Evolutionary conservation across 1,140 invertebrate species (phyloP), one percentile per base, ranked within the genome.

Genomic region (Chironomus striatipennis): DNA sequence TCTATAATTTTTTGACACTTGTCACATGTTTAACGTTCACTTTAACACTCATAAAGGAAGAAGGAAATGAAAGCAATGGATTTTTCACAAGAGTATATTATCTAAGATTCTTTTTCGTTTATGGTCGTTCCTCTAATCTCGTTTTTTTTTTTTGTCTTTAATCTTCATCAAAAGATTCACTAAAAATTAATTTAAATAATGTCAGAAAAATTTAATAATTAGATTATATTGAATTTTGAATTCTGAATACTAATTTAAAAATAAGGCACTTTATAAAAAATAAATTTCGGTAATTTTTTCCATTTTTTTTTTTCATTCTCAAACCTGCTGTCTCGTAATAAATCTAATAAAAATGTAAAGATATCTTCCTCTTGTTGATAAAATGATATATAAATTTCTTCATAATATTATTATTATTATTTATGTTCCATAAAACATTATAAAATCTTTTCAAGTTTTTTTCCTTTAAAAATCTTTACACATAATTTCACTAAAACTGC

Each of bases 401-500:
- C 43, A n/a, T 57, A 12, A 57, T n/a, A 57, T 57, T 57, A 15
- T 57, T 57, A n/a, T 57, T 15, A n/a, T n/a, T n/a, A n/a, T n/a
- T 15, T 57, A 15, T 12, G n/a, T 15, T 12, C n/a, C 12, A 47
- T 47, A 47, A 47, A n/a, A n/a, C 12, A 57, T n/a, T n/a, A 57
- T 57, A 57, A 57, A 57, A n/a, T 57, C 47, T 12, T 57, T 10
- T 57, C 12, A n/a, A 57, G 43, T 47, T 8, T 57, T 57, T 57
- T 12, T 5, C n/a, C 5, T 15, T 57, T 57, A 57, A 57, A 57
- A 57, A 70, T 70, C 65, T 20, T 70, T 70, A 21, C 65, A 70
- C 17, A 70, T 70, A 21, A 70, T 18, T 21, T 70, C 65, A 70
- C 65, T 70, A 70, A 70, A 70, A 21, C 10, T 70, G 18, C 20